phyloP scores from a whole-genome alignment of 2,888 invertebrate genomes.

The Sylvicola cinctus region DNA sequence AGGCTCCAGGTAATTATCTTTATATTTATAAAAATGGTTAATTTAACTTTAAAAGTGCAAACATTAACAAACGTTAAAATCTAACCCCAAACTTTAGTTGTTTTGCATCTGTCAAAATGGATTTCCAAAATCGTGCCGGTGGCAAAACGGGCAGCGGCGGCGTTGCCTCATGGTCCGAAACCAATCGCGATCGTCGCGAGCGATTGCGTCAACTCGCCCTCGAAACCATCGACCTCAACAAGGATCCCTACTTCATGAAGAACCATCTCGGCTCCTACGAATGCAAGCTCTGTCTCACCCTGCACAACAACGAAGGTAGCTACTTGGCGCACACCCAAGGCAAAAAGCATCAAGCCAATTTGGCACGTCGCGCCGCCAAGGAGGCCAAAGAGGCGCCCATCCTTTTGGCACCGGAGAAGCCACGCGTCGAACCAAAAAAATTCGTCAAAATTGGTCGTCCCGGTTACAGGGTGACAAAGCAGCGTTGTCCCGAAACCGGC shows the following conservation, averaged over 20 bases:
- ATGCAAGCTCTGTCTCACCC: slow-evolving; percentile 92
- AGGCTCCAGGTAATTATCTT: no score
- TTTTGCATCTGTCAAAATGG: slow-evolving; percentile 61
- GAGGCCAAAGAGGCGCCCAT: slow-evolving; percentile 96
- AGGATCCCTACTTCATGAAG: slow-evolving; percentile 99
- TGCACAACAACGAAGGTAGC: slow-evolving; percentile 98
- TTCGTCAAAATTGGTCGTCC: slow-evolving; percentile 99
- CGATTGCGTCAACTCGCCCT: slow-evolving; percentile 86
- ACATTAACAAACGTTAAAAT: no score
- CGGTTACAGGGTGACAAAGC: slow-evolving; percentile 96
- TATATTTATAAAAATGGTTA: no score
- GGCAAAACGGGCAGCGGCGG: slow-evolving; percentile 99
- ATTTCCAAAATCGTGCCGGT: slow-evolving; percentile 97
- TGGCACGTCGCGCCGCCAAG: slow-evolving; percentile 92
- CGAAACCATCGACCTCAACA: slow-evolving; percentile 96
- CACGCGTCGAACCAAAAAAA: slow-evolving; percentile 93
- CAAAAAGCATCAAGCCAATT: slow-evolving; percentile 98
- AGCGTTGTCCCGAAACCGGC: slow-evolving; percentile 82
- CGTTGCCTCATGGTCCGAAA: slow-evolving; percentile 97
- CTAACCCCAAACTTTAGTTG: neutral
- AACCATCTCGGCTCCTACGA: slow-evolving; percentile 98
- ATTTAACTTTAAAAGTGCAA: no score
- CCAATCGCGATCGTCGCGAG: slow-evolving; percentile 90
- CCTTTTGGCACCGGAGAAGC: slow-evolving; percentile 83
- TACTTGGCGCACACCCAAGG: slow-evolving; percentile 98